phyloP scores from a whole-genome alignment of 2,797 vertebrate species.

The Rhinichthys osculus region DNA sequence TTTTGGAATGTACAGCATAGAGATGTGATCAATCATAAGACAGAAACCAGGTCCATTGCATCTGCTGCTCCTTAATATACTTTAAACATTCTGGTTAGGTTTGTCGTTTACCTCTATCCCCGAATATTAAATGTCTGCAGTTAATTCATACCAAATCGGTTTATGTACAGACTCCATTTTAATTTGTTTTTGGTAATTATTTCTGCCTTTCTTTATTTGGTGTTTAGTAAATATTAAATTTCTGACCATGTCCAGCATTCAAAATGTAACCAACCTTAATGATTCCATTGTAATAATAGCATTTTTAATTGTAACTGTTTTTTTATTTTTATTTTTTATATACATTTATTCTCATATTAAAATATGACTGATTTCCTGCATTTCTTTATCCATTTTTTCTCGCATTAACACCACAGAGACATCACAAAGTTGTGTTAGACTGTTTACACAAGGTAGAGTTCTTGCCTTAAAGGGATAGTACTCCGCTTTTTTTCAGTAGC shows the following conservation, averaged over 20 bases:
- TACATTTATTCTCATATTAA: no score
- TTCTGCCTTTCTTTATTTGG: neutral
- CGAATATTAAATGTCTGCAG: neutral
- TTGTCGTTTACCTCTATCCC: neutral
- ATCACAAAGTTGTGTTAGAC: neutral
- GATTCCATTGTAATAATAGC: neutral
- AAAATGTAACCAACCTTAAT: neutral
- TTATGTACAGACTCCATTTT: neutral
- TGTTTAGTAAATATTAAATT: neutral
- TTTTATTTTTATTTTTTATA: no score
- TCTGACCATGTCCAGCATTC: neutral
- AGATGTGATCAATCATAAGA: constrained; percentile 1
- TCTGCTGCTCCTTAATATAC: neutral
- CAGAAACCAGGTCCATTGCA: constrained; percentile 12
- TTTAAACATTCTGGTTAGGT: neutral
- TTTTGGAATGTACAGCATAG: constrained; percentile 60
- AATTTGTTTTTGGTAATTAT: neutral
- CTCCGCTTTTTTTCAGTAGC: no score
- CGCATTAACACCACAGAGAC: neutral
- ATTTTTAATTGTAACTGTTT: neutral
- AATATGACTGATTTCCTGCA: neutral
- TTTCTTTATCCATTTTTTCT: neutral
- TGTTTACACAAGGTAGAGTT: neutral
- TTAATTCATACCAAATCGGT: neutral
- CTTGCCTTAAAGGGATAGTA: no score